Evolutionary conservation across 2,888 invertebrate species (phyloP).

Genomic region (Pheosia tremula): DNA sequence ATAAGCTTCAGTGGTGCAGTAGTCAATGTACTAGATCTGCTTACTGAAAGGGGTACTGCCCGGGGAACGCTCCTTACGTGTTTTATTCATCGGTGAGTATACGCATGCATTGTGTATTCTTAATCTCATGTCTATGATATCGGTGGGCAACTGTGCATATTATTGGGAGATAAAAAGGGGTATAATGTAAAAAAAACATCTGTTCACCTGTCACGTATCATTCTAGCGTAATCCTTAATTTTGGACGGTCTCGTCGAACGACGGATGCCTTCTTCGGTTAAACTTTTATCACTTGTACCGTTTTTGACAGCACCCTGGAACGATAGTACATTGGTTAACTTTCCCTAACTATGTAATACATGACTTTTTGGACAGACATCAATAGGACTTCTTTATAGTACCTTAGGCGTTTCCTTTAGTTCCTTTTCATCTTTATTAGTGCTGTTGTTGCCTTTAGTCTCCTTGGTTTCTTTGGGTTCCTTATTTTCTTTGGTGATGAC

Average conservation of each 20-base stretch:
- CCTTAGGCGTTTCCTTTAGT: slow-evolving; percentile 45
- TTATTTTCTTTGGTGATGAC: slow-evolving; percentile 68
- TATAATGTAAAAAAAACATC: too few species aligned
- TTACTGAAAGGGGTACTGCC: too few species aligned
- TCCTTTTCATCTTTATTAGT: slow-evolving; percentile 55
- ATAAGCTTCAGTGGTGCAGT: too few species aligned
- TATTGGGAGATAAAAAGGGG: too few species aligned
- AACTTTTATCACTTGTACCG: slow-evolving; percentile 53
- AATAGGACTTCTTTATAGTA: slow-evolving; percentile 9
- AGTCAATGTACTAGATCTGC: too few species aligned
- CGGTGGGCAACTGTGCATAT: too few species aligned
- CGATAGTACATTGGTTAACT: slow-evolving; percentile 4
- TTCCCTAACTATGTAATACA: too few species aligned
- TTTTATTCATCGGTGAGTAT: too few species aligned
- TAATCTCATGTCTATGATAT: too few species aligned
- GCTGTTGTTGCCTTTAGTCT: slow-evolving; percentile 42
- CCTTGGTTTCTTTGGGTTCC: slow-evolving; percentile 67
- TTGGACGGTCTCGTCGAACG: slow-evolving; percentile 80
- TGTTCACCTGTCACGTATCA: slow-evolving; percentile 76
- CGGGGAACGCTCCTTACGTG: too few species aligned
- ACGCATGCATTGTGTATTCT: too few species aligned
- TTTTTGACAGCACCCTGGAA: slow-evolving; percentile 66
- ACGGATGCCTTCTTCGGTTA: slow-evolving; percentile 65
- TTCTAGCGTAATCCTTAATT: slow-evolving; percentile 84
- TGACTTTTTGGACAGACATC: too few species aligned